phyloP scores from a whole-genome alignment of 2,888 invertebrate species.

The Glomeris marginata region DNA sequence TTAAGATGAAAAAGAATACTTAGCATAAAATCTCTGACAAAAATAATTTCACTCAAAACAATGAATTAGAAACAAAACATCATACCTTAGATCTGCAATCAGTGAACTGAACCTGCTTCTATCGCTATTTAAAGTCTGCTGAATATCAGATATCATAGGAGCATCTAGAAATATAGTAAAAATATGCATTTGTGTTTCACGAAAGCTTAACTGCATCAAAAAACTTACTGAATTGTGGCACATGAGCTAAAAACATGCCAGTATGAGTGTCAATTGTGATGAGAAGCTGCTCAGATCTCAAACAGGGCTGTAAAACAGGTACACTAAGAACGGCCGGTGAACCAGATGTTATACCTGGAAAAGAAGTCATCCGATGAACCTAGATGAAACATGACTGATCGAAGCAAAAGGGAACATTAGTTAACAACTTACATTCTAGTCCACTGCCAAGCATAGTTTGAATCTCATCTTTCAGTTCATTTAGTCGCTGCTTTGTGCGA shows the following conservation, averaged over 20 bases:
- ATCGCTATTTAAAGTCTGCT: conserved; percentile 60
- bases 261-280: conserved; percentile 90
- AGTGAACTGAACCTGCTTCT: conserved; percentile 47
- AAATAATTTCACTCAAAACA: no score
- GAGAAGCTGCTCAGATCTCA: conserved; percentile 78
- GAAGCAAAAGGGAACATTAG: conserved; percentile 5
- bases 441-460: conserved; percentile 49
- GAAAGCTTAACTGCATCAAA: background rate
- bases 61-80: no score
- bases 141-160: conserved; percentile 56
- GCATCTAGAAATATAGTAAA: conserved; percentile 29
- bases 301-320: conserved; percentile 73
- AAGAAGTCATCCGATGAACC: no score
- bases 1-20: conserved; percentile 5
- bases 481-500: conserved; percentile 65
- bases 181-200: background rate
- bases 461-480: conserved; percentile 63
- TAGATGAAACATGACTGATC: background rate
- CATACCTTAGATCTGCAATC: conserved; percentile 49
- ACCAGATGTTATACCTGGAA: conserved; percentile 63
- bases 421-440: conserved; percentile 45
- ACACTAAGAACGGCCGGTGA: conserved; percentile 86
- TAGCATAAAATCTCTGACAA: no score
- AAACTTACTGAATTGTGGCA: conserved; percentile 73
- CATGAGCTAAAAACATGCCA: conserved; percentile 78